Base-by-base conservation (phyloP, 2,113 vertebrate species). In the Sceloporus undulatus region DNA sequence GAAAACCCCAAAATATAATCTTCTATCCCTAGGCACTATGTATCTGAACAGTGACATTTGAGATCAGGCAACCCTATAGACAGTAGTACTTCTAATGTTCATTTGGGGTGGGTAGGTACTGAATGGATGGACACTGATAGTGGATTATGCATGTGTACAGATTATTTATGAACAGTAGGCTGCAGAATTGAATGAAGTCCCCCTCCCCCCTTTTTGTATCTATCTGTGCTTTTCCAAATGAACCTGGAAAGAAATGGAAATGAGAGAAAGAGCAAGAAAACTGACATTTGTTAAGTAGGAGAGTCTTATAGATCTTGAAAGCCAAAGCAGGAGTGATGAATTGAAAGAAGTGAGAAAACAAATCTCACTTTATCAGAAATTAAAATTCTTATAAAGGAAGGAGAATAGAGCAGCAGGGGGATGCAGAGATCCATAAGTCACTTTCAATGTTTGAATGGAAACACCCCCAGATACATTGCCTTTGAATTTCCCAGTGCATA, bases 391-490 rank as follows among this genome's bases (percentile, higher is more conserved):
- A 59, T n/a, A 42, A 79, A 78, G 13, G 84, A 40, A 79, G 68
- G 10, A 71, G 68, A n/a, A 85, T 21, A 8, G 40, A 85, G 65
- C 29, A 59, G 5, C 65, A n/a, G 52, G 54, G 42, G 66, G 79
- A 79, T 59, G 82, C 25, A 84, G 88, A 85, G 54, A 80, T 65
- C 52, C 66, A 85, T 75, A 65, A 88, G 62, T 74, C 54, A 89
- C 21, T 40, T 71, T 68, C 38, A 80, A 21, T 81, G 70, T 14
- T 66, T 29, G 48, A 29, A 73, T 80, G 73, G n/a, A 27, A 65
- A 82, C 76, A 9, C 54, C 56, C 62, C 38, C 40, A 83, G 59
- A 40, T 48, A 18, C 78, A 62, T 65, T 48, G 34, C 42, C 79
- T 88, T 18, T 34, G n/a, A 29, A 29, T 70, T 70, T 25, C 6